These are phyloP conservation scores for Parnassius mnemosyne DNA, from an alignment of 2,888 invertebrate genomes.

Conservation along the genomic window DNA sequence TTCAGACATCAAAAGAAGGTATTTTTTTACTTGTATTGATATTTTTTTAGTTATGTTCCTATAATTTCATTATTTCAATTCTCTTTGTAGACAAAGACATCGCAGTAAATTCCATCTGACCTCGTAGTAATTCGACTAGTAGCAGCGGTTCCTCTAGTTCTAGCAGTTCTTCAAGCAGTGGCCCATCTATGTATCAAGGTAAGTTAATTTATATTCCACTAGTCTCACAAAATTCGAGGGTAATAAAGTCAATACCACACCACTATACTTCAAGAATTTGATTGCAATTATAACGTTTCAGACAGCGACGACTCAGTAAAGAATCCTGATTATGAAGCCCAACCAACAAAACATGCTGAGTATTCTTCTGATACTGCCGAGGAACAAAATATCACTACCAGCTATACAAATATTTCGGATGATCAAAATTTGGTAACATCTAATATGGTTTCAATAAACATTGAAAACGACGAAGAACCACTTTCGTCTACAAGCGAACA, in stretches of 20 bases:
- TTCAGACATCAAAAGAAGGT: background rate
- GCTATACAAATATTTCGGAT: no score
- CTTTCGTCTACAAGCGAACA: no score
- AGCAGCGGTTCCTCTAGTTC: no score
- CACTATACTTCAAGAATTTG: no score
- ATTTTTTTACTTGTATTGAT: constrained; percentile 2
- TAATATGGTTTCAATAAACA: no score
- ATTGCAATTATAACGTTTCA: no score
- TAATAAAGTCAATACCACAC: constrained; percentile 19
- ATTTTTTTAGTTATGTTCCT: constrained; percentile 1
- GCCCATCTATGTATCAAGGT: constrained; percentile 2
- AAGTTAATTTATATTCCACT: constrained; percentile 4
- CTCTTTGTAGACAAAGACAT: background rate
- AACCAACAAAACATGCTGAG: constrained; percentile 14
- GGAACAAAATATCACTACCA: no score
- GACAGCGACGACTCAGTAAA: constrained; percentile 4
- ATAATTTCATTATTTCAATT: background rate
- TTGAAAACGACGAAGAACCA: no score
- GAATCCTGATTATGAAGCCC: constrained; percentile 24
- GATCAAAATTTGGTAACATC: no score
- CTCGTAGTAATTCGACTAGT: constrained; percentile 2
- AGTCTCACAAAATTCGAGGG: constrained; percentile 20
- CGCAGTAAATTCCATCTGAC: background rate
- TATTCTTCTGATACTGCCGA: constrained; percentile 1
- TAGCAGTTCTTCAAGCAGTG: constrained; percentile 1